Base-by-base conservation (phyloP, 2,888 invertebrate genomes). In the Orthosia gothica region DNA sequence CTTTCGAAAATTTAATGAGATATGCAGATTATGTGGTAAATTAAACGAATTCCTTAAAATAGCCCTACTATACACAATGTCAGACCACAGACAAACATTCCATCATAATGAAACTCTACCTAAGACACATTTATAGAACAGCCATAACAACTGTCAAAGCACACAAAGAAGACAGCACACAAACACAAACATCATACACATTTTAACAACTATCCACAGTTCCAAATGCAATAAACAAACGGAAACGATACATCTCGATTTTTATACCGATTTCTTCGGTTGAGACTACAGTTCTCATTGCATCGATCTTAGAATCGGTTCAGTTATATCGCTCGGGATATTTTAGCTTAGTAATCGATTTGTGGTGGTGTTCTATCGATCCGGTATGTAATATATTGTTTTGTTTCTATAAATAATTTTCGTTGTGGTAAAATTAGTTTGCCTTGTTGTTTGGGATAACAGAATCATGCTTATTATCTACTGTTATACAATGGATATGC, bases 151-250 rank as follows among this genome's bases (percentile, higher is more conserved):
- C 84, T 88, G 82, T 84, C 86, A 80, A 78, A 76, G 68, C 76
- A 78, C 77, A 81, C 81, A 83, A 63, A 76, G 79, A 76, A 65
- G 66, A 55, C 59, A 65, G 79, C 77, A 86, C 81, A 83, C 74
- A 84, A 87, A 89, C 85, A 78, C 74, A 77, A 87, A 89, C 85
- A 75, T 76, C 52, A 88, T 76, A 81, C 77, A 84, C 78, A 83
- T 78, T 93, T 91, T 91, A 72, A 92, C 89, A 88, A 83, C 87
- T 81, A 78, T 84, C 86, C 81, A 82, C 87, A 85, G 90, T 89
- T 92, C 90, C 94, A 94, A 94, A 90, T 87, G 88, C 88, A 95
- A 95, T 91, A 95, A 94, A 94, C 92, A 93, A 82, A 87, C 83
- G 84, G 89, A 89, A 91, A 85, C 90, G 88, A 89, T 91, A 89